Base-by-base conservation (phyloP, 2,113 vertebrate species). In the Himantopus leucocephalus region DNA sequence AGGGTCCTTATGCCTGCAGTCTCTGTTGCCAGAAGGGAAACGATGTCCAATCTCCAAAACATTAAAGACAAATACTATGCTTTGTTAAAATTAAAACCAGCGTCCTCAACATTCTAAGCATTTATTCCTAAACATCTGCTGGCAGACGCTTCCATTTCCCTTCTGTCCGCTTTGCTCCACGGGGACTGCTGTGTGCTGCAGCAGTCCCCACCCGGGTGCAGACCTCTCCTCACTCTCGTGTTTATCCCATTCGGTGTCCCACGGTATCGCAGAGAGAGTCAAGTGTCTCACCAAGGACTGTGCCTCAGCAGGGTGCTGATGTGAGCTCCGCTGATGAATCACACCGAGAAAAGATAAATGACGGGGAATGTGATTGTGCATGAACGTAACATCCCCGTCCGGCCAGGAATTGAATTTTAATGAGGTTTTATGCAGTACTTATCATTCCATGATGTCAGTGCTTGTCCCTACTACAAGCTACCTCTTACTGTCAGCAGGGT, bases 201-300 rank as follows among this genome's bases (percentile, higher is more conserved):
- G 66, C 59, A 43, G 26, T 6, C 63, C 41, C 73, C 35, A 18
- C 15, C 21, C 2, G 22, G 48, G 22, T 48, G 21, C 22, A 48
- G 48, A 48, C 21, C 48, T 48, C 11, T 48, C 47, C 19, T 20
- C 26, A 9, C 34, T 30, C 2, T 1, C 0, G 1, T 9, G 22
- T 58, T 30, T 39, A 52, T 18, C 21, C 37, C 4, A 0, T n/a
- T 29, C 4, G 16, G 39, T 5, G 47, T 70, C 41, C 63, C 41
- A 14, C 1, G 2, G 34, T 20, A 48, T 19, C 3, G 3, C 30
- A 48, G 60, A 21, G 48, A 37, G 59, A 71, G 41, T 20, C 22
- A 22, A 63, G 43, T 22, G 52, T 26, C 79, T 43, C 63, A 45
- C 11, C 30, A 52, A 35, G 39, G 34, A 5, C 84, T 43, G 30